Evolutionary conservation across 2,888 invertebrate species (phyloP).

Genomic region (Scaptomyza polygonia): DNA sequence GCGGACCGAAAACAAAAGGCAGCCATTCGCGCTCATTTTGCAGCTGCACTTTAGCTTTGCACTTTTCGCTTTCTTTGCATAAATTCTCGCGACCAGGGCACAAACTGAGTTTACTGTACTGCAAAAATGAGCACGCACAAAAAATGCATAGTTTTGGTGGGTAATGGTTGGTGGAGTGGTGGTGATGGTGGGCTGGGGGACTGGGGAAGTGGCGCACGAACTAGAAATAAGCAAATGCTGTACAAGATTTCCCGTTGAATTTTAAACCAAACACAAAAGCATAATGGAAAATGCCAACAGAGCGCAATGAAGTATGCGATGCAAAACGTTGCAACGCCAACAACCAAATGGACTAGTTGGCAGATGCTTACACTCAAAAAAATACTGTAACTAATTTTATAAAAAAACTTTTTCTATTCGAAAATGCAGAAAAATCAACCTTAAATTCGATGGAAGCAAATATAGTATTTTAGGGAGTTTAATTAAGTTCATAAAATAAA

Average conservation of each 20-base stretch:
- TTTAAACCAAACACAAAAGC: slow-evolving; percentile 69
- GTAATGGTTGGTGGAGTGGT: not conserved
- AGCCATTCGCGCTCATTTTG: slow-evolving; percentile 68
- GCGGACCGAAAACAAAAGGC: slow-evolving; percentile 70
- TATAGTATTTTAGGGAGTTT: too few species aligned
- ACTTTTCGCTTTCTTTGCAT: slow-evolving; percentile 80
- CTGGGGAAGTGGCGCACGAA: not conserved
- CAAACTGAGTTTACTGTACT: slow-evolving; percentile 62
- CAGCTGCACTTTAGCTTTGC: slow-evolving; percentile 77
- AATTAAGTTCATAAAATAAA: too few species aligned
- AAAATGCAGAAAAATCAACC: too few species aligned
- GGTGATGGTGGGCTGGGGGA: not conserved
- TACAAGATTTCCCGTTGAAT: slow-evolving; percentile 67
- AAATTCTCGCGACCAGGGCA: slow-evolving; percentile 65
- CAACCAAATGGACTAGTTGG: slow-evolving; percentile 51
- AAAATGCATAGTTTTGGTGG: slow-evolving; percentile 22
- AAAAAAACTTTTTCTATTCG: too few species aligned
- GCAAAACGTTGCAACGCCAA: slow-evolving; percentile 44
- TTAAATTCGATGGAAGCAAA: too few species aligned
- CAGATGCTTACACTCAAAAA: slow-evolving; percentile 13
- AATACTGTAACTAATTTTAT: too few species aligned
- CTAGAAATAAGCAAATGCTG: slow-evolving; percentile 52
- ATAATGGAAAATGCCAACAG: slow-evolving; percentile 74
- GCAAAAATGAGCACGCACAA: slow-evolving; percentile 68
- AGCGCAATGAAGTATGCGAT: slow-evolving; percentile 74